These are phyloP conservation scores for Epinotia nisella DNA, from an alignment of 2,888 invertebrate species.

Conservation along the genomic window DNA sequence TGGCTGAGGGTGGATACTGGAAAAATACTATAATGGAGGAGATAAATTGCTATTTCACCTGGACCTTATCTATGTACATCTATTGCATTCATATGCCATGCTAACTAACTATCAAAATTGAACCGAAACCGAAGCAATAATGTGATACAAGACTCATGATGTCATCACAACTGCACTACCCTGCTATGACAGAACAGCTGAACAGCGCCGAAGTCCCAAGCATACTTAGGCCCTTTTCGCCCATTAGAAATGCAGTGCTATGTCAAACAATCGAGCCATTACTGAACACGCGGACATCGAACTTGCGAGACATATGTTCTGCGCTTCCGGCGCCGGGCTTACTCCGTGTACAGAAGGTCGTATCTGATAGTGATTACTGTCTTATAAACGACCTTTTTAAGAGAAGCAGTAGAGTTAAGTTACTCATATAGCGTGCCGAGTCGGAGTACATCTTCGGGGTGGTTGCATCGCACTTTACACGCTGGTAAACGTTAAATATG, in stretches of 20 bases:
- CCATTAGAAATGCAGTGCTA: not conserved
- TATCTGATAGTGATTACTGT: not conserved
- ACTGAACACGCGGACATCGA: conserved; percentile 61
- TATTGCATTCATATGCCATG: too few species aligned
- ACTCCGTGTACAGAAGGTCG: not conserved
- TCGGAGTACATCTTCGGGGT: not conserved
- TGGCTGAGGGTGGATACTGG: too few species aligned
- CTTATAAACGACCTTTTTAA: not conserved
- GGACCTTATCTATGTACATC: too few species aligned
- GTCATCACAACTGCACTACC: conserved; percentile 19
- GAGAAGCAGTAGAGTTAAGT: not conserved
- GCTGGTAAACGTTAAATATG: too few species aligned
- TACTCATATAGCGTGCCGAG: not conserved
- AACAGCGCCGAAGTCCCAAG: not conserved
- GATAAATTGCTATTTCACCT: too few species aligned
- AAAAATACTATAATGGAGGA: too few species aligned
- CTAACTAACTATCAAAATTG: not conserved
- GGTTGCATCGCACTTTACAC: too few species aligned
- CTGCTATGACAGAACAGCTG: not conserved
- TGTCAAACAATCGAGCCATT: conserved; percentile 44
- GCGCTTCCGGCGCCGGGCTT: conserved; percentile 52
- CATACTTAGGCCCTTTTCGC: not conserved
- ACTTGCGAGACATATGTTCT: conserved; percentile 54
- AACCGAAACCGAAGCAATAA: not conserved
- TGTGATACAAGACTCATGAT: conserved; percentile 20